These are phyloP conservation scores for Orthosia cruda DNA, from an alignment of 2,888 invertebrate species.

Conservation along the genomic window DNA sequence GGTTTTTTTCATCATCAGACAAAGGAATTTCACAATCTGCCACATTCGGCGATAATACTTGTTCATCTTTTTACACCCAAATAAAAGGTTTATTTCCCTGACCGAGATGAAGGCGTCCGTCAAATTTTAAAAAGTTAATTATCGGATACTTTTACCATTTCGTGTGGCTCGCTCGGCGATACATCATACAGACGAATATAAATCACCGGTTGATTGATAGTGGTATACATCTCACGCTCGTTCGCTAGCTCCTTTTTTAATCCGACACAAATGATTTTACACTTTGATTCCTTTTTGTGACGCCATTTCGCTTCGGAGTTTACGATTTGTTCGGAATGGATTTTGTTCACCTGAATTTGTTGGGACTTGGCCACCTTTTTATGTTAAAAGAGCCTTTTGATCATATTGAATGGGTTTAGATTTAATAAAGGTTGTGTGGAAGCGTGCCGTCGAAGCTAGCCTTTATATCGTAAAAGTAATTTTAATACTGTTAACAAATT, in stretches of 20 bases:
- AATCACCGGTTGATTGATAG: slow-evolving; percentile 91
- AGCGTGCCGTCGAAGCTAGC: slow-evolving; percentile 50
- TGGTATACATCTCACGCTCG: slow-evolving; percentile 89
- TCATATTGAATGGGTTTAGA: slow-evolving; percentile 65
- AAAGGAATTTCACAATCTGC: slow-evolving; percentile 66
- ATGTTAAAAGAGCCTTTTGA: slow-evolving; percentile 65
- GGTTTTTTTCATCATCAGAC: slow-evolving; percentile 71
- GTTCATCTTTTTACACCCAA: slow-evolving; percentile 62
- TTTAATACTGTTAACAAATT: slow-evolving; percentile 61
- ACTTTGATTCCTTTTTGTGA: slow-evolving; percentile 88
- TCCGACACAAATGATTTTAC: slow-evolving; percentile 91
- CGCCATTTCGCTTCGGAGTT: slow-evolving; percentile 85
- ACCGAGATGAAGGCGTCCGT: slow-evolving; percentile 87
- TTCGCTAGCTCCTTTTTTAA: slow-evolving; percentile 90
- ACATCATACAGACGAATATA: slow-evolving; percentile 90
- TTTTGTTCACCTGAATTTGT: slow-evolving; percentile 70
- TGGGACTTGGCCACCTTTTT: slow-evolving; percentile 62
- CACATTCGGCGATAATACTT: slow-evolving; percentile 64
- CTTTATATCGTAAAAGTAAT: slow-evolving; percentile 64
- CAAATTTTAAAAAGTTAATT: slow-evolving; percentile 91
- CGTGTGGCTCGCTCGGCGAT: slow-evolving; percentile 83
- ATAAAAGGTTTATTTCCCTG: slow-evolving; percentile 68
- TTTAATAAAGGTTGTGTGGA: slow-evolving; percentile 61
- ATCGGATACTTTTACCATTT: slow-evolving; percentile 88
- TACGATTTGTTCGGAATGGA: slow-evolving; percentile 78